Percentiles rank a stretch among this genome's conserved stretches.
These are phyloP conservation scores for Machimus rusticus DNA, from an alignment of 2,888 invertebrate genomes.

Conservation along the genomic window DNA sequence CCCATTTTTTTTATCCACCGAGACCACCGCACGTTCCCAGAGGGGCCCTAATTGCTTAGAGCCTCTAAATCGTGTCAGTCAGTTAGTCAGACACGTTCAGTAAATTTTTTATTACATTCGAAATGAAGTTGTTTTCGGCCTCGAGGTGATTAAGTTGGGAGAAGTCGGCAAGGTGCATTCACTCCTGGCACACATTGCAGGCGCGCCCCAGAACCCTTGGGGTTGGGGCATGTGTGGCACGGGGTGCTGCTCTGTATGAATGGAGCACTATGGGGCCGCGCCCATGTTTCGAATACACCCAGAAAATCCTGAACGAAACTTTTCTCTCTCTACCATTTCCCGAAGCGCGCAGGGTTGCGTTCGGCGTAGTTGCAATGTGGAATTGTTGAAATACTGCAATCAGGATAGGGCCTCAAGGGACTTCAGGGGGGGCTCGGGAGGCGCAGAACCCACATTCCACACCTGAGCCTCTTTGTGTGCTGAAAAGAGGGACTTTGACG, in stretches of 20 bases:
- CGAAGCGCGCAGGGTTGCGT: not conserved
- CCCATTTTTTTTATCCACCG: not conserved
- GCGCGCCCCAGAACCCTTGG: not conserved
- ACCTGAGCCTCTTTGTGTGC: not conserved
- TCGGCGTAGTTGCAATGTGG: not conserved
- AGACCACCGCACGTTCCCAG: not conserved
- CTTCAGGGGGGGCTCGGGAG: not conserved
- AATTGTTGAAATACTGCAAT: not conserved
- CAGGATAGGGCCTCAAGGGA: not conserved
- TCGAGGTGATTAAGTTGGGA: constrained; percentile 16
- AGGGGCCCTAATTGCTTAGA: not conserved
- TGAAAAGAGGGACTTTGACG: not conserved
- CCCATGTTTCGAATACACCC: constrained; percentile 26
- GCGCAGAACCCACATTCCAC: not conserved
- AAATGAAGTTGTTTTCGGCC: constrained; percentile 35
- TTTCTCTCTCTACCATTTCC: not conserved
- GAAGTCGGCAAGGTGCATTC: constrained; percentile 24
- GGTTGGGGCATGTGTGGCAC: not conserved
- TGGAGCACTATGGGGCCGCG: constrained; percentile 3
- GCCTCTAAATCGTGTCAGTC: constrained; percentile 13
- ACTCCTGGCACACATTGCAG: constrained; percentile 29
- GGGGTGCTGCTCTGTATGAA: not conserved
- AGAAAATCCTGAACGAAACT: not conserved
- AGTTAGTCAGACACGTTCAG: constrained; percentile 26
- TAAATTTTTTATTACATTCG: constrained; percentile 31